A percentile compares a stretch with the other conserved stretches of the same genome.
phyloP scores from a whole-genome alignment of 2,888 invertebrate species.

The Mylabris sibirica region DNA sequence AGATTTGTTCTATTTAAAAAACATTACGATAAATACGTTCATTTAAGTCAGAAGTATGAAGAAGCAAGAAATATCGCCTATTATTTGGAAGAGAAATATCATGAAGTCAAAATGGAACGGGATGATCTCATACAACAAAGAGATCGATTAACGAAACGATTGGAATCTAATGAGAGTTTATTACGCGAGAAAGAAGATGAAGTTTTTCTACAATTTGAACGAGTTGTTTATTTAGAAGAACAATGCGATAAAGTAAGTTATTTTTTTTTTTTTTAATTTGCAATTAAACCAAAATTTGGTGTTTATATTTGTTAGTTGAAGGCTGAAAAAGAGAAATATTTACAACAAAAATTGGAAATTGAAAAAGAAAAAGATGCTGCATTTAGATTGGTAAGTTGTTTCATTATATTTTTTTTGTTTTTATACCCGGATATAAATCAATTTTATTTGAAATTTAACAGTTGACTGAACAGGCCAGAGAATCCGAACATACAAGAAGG shows the following conservation, averaged over 20 bases:
- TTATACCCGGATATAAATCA: conserved; percentile 5
- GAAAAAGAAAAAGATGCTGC: conserved; percentile 63
- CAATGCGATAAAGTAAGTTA: conserved; percentile 64
- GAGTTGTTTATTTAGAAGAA: conserved; percentile 68
- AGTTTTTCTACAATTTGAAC: conserved; percentile 67
- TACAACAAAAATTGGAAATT: conserved; percentile 60
- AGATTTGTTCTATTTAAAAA: conserved; percentile 71
- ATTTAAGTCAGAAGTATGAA: conserved; percentile 69
- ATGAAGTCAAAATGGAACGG: conserved; percentile 70
- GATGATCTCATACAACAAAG: conserved; percentile 65
- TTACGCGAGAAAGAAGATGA: conserved; percentile 69
- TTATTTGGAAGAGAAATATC: conserved; percentile 71
- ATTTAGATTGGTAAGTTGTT: conserved; percentile 59
- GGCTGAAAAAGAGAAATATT: conserved; percentile 62
- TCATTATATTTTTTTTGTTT: conserved; percentile 16
- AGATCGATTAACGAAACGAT: conserved; percentile 62
- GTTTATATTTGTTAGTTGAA: conserved; percentile 57
- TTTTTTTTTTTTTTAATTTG: neutral
- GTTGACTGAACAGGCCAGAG: conserved; percentile 66
- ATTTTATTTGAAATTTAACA: conserved; percentile 52
- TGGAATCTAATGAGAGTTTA: conserved; percentile 66
- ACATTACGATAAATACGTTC: conserved; percentile 70
- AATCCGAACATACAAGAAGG: conserved; percentile 66
- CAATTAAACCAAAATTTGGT: conserved; percentile 6
- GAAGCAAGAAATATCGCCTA: conserved; percentile 69